phyloP scores from a whole-genome alignment of 37 sponge, comb jelly and placozoan genomes.

The Cladorhizidae sp. region DNA sequence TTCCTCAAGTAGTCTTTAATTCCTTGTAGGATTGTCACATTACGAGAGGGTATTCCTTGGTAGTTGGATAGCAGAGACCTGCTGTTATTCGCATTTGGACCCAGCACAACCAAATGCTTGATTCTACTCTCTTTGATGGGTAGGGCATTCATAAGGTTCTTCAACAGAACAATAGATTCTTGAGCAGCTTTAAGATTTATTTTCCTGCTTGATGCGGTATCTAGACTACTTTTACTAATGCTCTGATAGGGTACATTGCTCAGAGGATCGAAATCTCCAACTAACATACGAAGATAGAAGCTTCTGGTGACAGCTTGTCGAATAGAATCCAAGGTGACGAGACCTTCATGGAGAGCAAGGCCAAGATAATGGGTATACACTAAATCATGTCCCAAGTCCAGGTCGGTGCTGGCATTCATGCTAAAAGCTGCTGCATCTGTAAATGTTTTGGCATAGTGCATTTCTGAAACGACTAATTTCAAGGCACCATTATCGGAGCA shows the following conservation, averaged over 20 bases:
- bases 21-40: conserved; percentile 45
- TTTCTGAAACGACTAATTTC: conserved; percentile 14
- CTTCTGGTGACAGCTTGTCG: conserved; percentile 42
- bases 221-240: conserved; percentile 37
- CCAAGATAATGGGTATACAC: conserved; percentile 47
- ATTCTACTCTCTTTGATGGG: conserved; percentile 40
- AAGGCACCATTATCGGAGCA: conserved; percentile 70
- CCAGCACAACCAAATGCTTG: conserved; percentile 24
- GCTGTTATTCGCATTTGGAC: conserved; percentile 65
- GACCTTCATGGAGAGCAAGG: conserved; percentile 15
- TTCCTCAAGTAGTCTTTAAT: conserved; percentile 11
- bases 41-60: conserved; percentile 42
- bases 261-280: conserved; percentile 79
- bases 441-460: conserved; percentile 35
- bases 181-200: conserved; percentile 54
- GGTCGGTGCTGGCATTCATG: conserved; percentile 75
- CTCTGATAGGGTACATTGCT: conserved; percentile 59
- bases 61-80: conserved; percentile 54
- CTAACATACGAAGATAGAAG: conserved; percentile 54
- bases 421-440: conserved; percentile 51
- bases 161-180: conserved; percentile 24
- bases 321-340: conserved; percentile 30
- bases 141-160: neutral
- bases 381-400: conserved; percentile 67
- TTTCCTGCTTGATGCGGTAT: conserved; percentile 40